Percentiles rank a stretch among this genome's conserved stretches.
Conservation (phyloP, 2,797 vertebrate genomes). For the Rhabdophis nuchalis region DNA sequence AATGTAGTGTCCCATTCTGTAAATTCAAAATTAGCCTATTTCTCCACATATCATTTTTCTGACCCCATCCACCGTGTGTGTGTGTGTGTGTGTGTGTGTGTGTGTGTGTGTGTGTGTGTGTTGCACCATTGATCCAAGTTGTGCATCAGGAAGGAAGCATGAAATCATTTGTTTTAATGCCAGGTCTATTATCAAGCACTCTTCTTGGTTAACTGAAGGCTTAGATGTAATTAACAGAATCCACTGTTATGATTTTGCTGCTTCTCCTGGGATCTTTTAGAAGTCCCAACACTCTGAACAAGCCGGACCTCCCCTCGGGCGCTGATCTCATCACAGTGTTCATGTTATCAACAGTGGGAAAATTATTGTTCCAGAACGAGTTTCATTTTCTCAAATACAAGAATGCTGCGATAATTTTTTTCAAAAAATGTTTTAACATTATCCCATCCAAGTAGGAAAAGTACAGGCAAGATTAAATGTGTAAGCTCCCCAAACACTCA, state of each 20-base stretch:
- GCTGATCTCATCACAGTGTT: neutral
- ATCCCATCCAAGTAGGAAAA: neutral
- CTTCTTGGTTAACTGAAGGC: neutral
- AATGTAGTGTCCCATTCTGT: neutral
- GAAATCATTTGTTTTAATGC: neutral
- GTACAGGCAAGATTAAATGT: neutral
- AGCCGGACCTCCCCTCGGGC: neutral
- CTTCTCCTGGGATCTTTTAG: neutral
- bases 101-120: no score
- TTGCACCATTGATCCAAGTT: neutral
- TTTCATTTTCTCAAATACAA: neutral
- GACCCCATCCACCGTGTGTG: neutral
- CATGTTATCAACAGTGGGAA: neutral
- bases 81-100: neutral
- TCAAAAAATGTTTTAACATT: neutral
- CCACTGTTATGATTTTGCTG: neutral
- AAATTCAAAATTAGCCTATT: neutral
- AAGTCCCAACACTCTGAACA: neutral
- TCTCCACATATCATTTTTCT: neutral
- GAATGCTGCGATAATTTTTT: neutral
- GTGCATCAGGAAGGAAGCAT: neutral
- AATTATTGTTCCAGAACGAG: neutral
- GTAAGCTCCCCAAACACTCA: neutral
- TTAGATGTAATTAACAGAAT: neutral
- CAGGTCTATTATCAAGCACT: neutral